phyloP scores from a whole-genome alignment of 2,888 invertebrate species.

The Leucoma salicis region DNA sequence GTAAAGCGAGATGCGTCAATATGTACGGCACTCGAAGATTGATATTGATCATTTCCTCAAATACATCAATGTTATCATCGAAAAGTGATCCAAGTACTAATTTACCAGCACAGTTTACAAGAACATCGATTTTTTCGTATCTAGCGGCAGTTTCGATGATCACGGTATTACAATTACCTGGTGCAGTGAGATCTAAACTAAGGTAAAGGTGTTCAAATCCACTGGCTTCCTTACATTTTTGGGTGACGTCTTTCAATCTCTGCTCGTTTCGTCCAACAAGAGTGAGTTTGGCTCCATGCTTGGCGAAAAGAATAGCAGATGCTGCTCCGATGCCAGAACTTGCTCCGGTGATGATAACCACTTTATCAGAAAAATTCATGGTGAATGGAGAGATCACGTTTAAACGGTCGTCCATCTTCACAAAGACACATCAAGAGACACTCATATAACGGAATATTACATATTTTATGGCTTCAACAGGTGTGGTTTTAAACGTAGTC shows the following conservation, averaged over 20 bases:
- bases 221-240: slow-evolving; percentile 37
- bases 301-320: slow-evolving; percentile 48
- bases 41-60: slow-evolving; percentile 90
- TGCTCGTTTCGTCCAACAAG: slow-evolving; percentile 54
- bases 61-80: slow-evolving; percentile 90
- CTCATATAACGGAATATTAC: too few species aligned
- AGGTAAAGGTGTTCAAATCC: slow-evolving; percentile 53
- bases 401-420: too few species aligned
- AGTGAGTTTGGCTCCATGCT: slow-evolving; percentile 48
- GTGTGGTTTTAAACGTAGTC: neutral
- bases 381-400: too few species aligned
- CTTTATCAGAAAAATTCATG: slow-evolving; percentile 57
- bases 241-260: slow-evolving; percentile 41
- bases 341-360: slow-evolving; percentile 58
- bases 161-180: slow-evolving; percentile 83
- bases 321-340: slow-evolving; percentile 63
- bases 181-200: slow-evolving; percentile 83
- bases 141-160: slow-evolving; percentile 84
- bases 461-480: too few species aligned
- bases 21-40: slow-evolving; percentile 89
- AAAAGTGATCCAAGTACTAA: slow-evolving; percentile 87
- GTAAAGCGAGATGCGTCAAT: slow-evolving; percentile 89
- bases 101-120: slow-evolving; percentile 91
- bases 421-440: too few species aligned
- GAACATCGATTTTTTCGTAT: slow-evolving; percentile 86